A percentile compares a stretch with the other conserved stretches of the same genome.
Evolutionary conservation across 1,140 invertebrate genomes (phyloP).

Genomic region (Aporrectodea caliginosa): DNA sequence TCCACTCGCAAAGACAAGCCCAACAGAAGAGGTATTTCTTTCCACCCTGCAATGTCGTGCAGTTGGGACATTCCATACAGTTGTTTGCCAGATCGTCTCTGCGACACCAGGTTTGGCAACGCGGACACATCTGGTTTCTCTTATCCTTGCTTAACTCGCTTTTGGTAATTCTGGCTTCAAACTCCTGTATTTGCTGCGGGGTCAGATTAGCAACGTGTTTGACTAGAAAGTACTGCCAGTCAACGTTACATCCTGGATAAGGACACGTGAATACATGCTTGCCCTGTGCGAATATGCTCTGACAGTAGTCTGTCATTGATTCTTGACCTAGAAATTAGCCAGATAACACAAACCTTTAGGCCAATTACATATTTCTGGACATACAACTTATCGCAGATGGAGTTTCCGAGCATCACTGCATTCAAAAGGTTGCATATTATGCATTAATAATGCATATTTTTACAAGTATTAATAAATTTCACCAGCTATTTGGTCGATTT

Average conservation of each 20-base stretch:
- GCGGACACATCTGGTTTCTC: background rate
- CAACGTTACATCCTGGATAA: background rate
- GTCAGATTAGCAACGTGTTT: background rate
- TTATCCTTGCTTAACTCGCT: background rate
- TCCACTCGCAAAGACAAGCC: background rate
- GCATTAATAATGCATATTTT: no score
- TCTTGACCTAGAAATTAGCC: constrained; percentile 8
- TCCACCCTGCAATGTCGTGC: background rate
- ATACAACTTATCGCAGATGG: no score
- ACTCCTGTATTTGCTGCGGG: background rate
- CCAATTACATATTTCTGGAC: no score
- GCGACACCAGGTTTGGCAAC: background rate
- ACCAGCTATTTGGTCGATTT: no score
- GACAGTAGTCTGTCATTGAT: constrained; percentile 7
- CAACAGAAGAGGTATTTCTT: constrained; percentile 2
- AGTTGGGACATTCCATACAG: background rate
- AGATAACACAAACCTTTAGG: no score
- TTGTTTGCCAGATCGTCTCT: background rate
- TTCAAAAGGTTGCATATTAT: no score
- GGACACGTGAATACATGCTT: background rate
- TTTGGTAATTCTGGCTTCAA: background rate
- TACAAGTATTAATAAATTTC: no score
- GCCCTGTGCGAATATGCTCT: background rate
- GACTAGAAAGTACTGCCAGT: constrained; percentile 2
- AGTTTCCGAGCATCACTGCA: no score